Base-by-base conservation (phyloP, 2,797 vertebrate genomes). In the Pristis pectinata region DNA sequence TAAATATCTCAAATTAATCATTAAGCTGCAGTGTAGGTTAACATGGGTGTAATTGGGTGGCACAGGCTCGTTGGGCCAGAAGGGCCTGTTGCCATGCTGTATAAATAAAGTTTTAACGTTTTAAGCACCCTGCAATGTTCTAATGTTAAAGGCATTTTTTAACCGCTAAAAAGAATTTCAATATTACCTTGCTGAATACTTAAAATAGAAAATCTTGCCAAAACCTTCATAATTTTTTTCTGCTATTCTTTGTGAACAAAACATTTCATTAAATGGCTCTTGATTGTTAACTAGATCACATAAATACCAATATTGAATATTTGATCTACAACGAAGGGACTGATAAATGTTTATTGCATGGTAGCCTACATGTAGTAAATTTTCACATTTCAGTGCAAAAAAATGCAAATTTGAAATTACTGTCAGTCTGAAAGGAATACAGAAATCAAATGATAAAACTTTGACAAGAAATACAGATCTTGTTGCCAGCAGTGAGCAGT, bases 291-390 rank as follows among this genome's bases (percentile, higher is more conserved):
- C n/a, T 92, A 22, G 94, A 95, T 94, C 94, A 95, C 95, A 85
- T 79, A 96, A 96, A 96, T 94, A 13, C 82, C 89, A 95, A 94
- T 94, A 96, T 95, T 95, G 96, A 95, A 95, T 95, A 95, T 95
- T 96, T 95, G 94, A 95, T 95, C 95, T 94, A 95, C 95, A 95
- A 95, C 97, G 95, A 96, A 97, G 96, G 96, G 94, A 80, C 94
- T 95, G 93, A 77, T 92, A 67, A 27, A 13, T 0, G 95, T n/a
- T 95, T 95, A 96, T 95, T 91, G 67, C 95, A 49, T 82, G 96
- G 95, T n/a, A 96, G 95, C 95, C 95, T 79, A 95, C 93, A 93
- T 0, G 30, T 95, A 95, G 94, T 24, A 0, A 94, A 94, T 95
- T 94, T 83, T 44, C 72, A 27, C 95, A 91, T 93, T 72, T 24